Evolutionary conservation across 1,140 invertebrate genomes (phyloP).

Genomic region (Scylla paramamosain): DNA sequence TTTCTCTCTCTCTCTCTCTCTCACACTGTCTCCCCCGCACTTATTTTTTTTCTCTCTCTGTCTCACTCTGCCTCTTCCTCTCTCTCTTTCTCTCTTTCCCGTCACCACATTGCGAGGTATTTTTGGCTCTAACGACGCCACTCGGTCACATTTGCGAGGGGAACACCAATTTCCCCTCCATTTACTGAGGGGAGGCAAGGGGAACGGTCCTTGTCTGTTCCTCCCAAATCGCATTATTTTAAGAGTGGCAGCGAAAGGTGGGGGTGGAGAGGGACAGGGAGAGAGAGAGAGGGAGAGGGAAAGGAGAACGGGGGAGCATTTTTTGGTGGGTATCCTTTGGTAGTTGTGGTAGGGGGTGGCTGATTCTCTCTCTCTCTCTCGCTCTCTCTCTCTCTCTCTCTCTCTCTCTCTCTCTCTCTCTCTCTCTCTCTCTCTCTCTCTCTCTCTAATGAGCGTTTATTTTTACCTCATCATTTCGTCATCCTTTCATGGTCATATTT

Average conservation of each 20-base stretch:
- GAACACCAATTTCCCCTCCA: background rate
- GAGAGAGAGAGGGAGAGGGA: background rate
- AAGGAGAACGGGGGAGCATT: background rate
- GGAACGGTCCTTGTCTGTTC: background rate
- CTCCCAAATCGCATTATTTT: conserved; percentile 5
- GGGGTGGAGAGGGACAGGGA: background rate
- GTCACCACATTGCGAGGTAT: background rate
- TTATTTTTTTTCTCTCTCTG: too few species aligned
- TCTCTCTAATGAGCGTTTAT: too few species aligned
- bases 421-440: too few species aligned
- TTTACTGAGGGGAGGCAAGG: background rate
- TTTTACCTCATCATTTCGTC: background rate
- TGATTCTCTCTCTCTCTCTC: background rate
- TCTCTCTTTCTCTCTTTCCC: background rate
- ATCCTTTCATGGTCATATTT: background rate
- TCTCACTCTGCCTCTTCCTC: too few species aligned
- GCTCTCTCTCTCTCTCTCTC: conserved; percentile 28
- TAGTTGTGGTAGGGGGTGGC: background rate
- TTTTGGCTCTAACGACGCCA: background rate
- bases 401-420: background rate
- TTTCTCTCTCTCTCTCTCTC: background rate
- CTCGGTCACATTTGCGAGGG: background rate
- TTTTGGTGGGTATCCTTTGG: background rate
- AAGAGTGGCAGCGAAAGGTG: background rate
- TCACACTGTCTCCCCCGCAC: too few species aligned